A percentile compares a stretch with the other conserved stretches of the same genome.
Evolutionary conservation across 2,888 invertebrate genomes (phyloP).

Genomic region (Operophtera brumata): DNA sequence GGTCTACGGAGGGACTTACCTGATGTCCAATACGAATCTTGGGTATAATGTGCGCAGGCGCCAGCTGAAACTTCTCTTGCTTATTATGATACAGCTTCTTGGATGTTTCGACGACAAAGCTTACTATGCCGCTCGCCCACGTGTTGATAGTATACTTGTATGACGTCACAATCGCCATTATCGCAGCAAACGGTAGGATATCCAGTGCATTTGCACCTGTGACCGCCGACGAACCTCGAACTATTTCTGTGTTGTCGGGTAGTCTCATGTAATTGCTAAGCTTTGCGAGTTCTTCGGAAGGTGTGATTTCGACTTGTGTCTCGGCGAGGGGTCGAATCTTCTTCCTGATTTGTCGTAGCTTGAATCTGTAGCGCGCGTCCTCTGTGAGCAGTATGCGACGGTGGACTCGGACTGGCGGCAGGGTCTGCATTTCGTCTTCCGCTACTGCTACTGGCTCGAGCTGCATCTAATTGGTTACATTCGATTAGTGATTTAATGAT

Average conservation of each 20-base stretch:
- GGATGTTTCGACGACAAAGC: constrained; percentile 78
- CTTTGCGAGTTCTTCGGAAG: constrained; percentile 76
- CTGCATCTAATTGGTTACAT: too few species aligned
- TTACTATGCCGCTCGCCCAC: constrained; percentile 82
- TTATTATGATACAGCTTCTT: constrained; percentile 66
- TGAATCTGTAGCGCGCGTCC: constrained; percentile 61
- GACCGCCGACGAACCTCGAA: constrained; percentile 67
- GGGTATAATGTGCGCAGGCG: constrained; percentile 81
- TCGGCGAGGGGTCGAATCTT: constrained; percentile 63
- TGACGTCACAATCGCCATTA: constrained; percentile 82
- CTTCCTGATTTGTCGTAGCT: constrained; percentile 62
- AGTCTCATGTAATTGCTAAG: constrained; percentile 80
- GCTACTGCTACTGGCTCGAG: constrained; percentile 49
- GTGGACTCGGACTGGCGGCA: constrained; percentile 54
- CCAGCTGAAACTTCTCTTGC: constrained; percentile 64
- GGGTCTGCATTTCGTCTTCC: constrained; percentile 61
- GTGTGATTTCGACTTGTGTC: constrained; percentile 42
- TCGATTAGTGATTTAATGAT: neutral
- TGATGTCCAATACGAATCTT: constrained; percentile 81
- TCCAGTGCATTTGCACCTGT: constrained; percentile 49
- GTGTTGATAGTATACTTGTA: constrained; percentile 81
- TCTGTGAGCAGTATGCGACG: constrained; percentile 63
- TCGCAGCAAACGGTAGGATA: constrained; percentile 77
- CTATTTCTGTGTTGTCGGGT: constrained; percentile 82
- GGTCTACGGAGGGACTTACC: too few species aligned